phyloP scores from a whole-genome alignment of 2,888 invertebrate genomes.

The Neoscelio sp. region DNA sequence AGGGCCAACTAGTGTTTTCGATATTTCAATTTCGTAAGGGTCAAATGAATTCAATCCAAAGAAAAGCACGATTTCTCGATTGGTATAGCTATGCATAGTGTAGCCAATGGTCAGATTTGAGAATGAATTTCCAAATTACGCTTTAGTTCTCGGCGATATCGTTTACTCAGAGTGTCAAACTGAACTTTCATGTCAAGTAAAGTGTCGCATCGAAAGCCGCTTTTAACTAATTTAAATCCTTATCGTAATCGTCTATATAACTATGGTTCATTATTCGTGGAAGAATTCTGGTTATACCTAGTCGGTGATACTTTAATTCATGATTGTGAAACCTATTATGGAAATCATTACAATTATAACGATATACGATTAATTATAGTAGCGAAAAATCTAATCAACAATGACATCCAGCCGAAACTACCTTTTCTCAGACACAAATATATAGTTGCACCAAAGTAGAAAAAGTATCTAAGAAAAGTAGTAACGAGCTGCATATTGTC shows the following conservation, averaged over 20 bases:
- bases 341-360: constrained; percentile 58
- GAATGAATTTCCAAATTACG: background rate
- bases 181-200: constrained; percentile 2
- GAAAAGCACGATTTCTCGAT: no score
- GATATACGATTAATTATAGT: constrained; percentile 43
- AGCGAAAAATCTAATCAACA: constrained; percentile 58
- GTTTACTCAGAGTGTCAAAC: background rate
- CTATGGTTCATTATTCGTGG: constrained; percentile 62
- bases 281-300: constrained; percentile 73
- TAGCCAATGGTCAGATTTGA: background rate
- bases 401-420: constrained; percentile 49
- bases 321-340: constrained; percentile 31
- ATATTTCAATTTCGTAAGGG: constrained; percentile 2
- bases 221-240: constrained; percentile 39
- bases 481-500: constrained; percentile 57
- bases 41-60: background rate
- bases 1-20: background rate
- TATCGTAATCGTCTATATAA: constrained; percentile 33
- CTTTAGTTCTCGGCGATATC: background rate
- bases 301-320: constrained; percentile 65
- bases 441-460: constrained; percentile 60
- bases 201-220: constrained; percentile 18
- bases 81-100: no score
- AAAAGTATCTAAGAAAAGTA: constrained; percentile 58
- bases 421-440: constrained; percentile 45